These are phyloP conservation scores for Daubentonia madagascariensis DNA, from an alignment of 2,113 vertebrate species.

Conservation along the genomic window DNA sequence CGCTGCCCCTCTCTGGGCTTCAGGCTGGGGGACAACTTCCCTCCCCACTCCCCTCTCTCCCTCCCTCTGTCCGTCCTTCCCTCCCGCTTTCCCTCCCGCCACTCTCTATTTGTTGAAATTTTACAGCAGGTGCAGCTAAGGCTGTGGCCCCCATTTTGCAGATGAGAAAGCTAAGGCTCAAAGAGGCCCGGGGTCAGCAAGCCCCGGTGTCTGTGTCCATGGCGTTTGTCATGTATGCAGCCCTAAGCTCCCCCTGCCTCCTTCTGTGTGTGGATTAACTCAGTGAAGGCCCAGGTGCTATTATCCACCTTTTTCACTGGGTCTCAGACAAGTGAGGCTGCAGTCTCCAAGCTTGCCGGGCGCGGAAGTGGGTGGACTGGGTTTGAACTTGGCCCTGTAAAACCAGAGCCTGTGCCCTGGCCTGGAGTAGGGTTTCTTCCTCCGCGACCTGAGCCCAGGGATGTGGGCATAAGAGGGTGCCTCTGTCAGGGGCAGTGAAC, in stretches of 20 bases:
- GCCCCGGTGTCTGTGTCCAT: not conserved
- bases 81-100: not conserved
- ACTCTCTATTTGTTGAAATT: not conserved
- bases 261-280: not conserved
- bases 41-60: not conserved
- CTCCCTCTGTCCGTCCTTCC: accelerated
- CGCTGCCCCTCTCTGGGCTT: not conserved
- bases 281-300: not conserved
- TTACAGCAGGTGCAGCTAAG: not conserved
- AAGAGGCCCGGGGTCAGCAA: not conserved
- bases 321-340: not conserved
- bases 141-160: not conserved
- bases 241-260: too few species aligned
- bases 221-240: not conserved
- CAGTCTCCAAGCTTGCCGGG: too few species aligned
- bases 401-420: not conserved
- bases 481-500: too few species aligned
- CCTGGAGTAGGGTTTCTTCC: not conserved
- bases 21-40: not conserved
- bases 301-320: not conserved
- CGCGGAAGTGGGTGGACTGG: not conserved
- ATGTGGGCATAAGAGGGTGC: too few species aligned
- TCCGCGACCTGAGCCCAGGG: not conserved
- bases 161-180: not conserved
- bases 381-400: not conserved